These are phyloP conservation scores for Yponomeuta evonymella DNA, from an alignment of 2,888 invertebrate species.

Conservation along the genomic window DNA sequence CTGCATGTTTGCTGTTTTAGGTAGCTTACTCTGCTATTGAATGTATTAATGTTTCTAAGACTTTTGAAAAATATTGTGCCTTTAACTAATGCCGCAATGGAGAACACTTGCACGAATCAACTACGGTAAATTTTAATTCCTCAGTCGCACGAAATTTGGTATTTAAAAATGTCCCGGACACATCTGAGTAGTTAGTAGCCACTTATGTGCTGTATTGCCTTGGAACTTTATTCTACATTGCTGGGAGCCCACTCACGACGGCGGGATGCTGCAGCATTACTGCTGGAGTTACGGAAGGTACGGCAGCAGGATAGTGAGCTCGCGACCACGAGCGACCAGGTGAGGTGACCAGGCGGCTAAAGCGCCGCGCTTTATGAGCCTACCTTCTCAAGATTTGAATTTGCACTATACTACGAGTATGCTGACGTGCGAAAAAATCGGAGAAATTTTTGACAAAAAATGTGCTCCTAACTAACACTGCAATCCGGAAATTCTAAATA, in stretches of 20 bases:
- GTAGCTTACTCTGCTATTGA: not conserved
- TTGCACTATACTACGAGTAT: not conserved
- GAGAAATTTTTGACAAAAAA: no score
- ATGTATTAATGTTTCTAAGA: not conserved
- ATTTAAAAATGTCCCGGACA: no score
- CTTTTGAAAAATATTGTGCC: no score
- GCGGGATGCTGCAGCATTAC: constrained; percentile 88
- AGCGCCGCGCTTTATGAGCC: not conserved
- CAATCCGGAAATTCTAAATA: no score
- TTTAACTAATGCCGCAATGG: no score
- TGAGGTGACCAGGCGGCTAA: constrained; percentile 46
- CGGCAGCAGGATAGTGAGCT: constrained; percentile 70
- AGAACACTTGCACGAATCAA: no score
- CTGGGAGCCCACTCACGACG: constrained; percentile 87
- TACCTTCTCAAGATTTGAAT: not conserved
- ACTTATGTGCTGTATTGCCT: no score
- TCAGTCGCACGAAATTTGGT: no score
- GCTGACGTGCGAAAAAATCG: no score
- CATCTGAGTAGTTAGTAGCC: no score
- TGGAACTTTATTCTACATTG: constrained; percentile 25
- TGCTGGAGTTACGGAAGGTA: constrained; percentile 78
- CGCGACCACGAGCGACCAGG: constrained; percentile 80
- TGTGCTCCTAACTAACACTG: no score
- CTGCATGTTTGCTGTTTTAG: not conserved
- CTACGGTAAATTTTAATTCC: no score